These are phyloP conservation scores for Chironomus tentans DNA, from an alignment of 2,888 invertebrate species.

Conservation along the genomic window DNA sequence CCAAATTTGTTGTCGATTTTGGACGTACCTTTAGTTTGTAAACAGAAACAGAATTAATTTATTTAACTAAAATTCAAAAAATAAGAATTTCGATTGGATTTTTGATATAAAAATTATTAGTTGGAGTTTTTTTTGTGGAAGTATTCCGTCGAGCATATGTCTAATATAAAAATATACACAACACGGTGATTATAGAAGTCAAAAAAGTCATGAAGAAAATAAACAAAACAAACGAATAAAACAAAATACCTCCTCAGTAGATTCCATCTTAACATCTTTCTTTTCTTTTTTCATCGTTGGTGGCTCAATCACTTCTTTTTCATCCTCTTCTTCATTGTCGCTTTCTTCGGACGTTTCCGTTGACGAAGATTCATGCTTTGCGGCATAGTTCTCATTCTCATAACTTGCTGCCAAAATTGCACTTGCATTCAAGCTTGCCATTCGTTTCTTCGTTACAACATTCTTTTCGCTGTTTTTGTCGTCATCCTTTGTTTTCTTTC, in stretches of 20 bases:
- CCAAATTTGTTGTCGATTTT: constrained; percentile 51
- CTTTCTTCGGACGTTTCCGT: constrained; percentile 25
- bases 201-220: neutral
- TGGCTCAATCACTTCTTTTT: constrained; percentile 28
- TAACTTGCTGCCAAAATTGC: constrained; percentile 86
- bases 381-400: constrained; percentile 46
- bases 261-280: constrained; percentile 18
- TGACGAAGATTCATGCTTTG: constrained; percentile 25
- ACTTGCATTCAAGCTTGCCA: constrained; percentile 85
- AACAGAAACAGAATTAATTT: neutral
- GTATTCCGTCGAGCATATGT: no score
- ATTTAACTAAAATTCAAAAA: neutral
- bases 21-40: constrained; percentile 32
- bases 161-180: neutral
- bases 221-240: neutral
- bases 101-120: neutral
- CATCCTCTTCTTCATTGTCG: constrained; percentile 27
- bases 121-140: no score
- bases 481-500: constrained; percentile 36
- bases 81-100: neutral
- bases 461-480: constrained; percentile 30
- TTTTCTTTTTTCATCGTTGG: constrained; percentile 29
- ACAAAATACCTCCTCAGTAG: constrained; percentile 18
- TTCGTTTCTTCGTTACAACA: constrained; percentile 52
- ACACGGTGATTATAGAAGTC: neutral